Evolutionary conservation across 2,113 vertebrate species (phyloP).

Genomic region (Electrona antarctica): DNA sequence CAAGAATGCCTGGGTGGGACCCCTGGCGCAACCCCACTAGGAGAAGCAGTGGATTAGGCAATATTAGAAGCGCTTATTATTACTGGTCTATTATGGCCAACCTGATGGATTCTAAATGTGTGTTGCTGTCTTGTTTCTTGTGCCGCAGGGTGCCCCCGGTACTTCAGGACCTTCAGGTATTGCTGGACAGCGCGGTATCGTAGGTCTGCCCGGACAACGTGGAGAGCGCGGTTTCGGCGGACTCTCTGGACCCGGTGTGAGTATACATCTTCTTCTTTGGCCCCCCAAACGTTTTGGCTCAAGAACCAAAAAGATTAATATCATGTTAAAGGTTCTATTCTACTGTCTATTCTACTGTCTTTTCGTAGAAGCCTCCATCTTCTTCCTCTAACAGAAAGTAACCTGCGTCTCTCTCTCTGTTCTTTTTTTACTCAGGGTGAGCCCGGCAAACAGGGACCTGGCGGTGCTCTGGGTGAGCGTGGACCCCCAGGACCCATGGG

Average conservation of each 20-base stretch:
- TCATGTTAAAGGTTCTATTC: no score
- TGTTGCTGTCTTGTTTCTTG: background rate
- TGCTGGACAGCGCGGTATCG: constrained; percentile 86
- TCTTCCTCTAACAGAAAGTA: constrained; percentile 3
- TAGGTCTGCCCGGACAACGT: constrained; percentile 89
- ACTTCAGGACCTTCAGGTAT: constrained; percentile 90
- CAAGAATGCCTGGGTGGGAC: no score
- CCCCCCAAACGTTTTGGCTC: background rate
- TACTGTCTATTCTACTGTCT: background rate
- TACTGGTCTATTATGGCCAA: no score
- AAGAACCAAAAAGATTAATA: no score
- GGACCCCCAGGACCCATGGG: constrained; percentile 93
- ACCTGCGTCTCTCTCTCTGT: no score
- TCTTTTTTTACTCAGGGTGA: constrained; percentile 82
- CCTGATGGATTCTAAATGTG: constrained; percentile 5
- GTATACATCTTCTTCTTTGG: constrained; percentile 54
- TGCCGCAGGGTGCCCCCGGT: constrained; percentile 84
- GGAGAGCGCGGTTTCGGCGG: constrained; percentile 92
- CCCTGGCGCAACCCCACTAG: no score
- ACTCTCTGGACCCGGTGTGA: constrained; percentile 86
- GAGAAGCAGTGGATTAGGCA: no score
- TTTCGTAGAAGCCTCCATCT: background rate
- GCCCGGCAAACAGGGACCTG: constrained; percentile 93
- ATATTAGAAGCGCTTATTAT: no score
- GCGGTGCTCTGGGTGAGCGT: constrained; percentile 86